phyloP scores from a whole-genome alignment of 2,113 vertebrate genomes.

The human (Homo sapiens) region DNA sequence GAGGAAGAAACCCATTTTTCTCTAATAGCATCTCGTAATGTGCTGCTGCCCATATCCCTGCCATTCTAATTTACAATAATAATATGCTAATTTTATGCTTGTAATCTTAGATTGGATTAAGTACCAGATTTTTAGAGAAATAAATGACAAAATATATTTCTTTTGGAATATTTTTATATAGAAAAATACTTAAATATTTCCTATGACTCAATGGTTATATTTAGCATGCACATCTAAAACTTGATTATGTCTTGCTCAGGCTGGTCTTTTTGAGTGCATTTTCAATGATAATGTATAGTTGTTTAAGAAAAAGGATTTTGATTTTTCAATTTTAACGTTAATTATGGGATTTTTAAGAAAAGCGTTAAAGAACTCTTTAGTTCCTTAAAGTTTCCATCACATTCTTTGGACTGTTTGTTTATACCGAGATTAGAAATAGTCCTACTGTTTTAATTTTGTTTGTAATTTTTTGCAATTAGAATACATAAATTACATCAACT shows the following conservation, averaged over 20 bases:
- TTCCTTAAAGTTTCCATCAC: background rate
- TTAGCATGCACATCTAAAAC: background rate
- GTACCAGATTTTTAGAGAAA: conserved; percentile 40
- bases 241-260: background rate
- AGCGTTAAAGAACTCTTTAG: background rate
- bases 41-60: background rate
- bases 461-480: background rate
- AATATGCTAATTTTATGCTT: conserved; percentile 53
- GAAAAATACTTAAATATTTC: conserved; percentile 17
- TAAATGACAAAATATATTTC: conserved; percentile 41
- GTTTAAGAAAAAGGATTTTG: background rate
- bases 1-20: conserved; percentile 40
- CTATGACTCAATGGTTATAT: background rate
- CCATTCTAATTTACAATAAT: conserved; percentile 57
- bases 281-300: background rate
- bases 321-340: background rate
- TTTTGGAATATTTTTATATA: conserved; percentile 40
- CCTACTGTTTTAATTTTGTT: background rate
- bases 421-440: background rate
- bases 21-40: background rate
- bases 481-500: background rate
- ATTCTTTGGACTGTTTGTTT: background rate
- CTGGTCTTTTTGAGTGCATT: background rate
- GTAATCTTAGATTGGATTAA: conserved; percentile 20
- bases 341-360: background rate